Conservation (phyloP, 2,113 vertebrate species). For the Mirounga angustirostris region DNA sequence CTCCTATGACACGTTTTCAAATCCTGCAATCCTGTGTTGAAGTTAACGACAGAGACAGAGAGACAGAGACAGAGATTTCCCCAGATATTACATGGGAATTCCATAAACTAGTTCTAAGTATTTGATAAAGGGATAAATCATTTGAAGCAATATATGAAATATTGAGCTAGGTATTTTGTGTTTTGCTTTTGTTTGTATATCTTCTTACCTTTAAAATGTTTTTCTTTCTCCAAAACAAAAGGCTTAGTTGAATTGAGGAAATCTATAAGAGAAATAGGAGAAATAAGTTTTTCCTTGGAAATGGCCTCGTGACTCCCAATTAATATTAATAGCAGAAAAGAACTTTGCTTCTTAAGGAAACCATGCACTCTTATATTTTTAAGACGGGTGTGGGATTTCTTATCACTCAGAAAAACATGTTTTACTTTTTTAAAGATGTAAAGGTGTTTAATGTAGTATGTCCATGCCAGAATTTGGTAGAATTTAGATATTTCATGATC, state of each 20-base stretch:
- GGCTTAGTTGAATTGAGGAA: neutral
- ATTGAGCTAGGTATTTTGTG: neutral
- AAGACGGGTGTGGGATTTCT: neutral
- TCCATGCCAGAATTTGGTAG: neutral
- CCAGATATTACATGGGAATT: neutral
- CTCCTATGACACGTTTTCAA: neutral
- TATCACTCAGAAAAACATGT: neutral
- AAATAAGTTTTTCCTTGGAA: constrained; percentile 26
- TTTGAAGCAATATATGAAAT: constrained; percentile 13
- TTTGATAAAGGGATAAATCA: neutral
- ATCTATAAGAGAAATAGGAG: neutral
- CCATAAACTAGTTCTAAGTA: neutral
- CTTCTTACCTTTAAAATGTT: neutral
- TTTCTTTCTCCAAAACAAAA: constrained; percentile 36
- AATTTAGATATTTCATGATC: neutral
- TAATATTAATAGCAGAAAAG: neutral
- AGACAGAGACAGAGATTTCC: neutral
- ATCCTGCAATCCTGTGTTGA: neutral
- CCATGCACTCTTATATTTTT: neutral
- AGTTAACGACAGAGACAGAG: neutral
- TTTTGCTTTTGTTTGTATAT: neutral
- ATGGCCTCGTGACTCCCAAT: neutral
- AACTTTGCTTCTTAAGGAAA: constrained; percentile 6
- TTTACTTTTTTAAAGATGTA: neutral
- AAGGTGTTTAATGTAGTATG: neutral